These are phyloP conservation scores for Sarcoramphus papa DNA, from an alignment of 2,797 vertebrate genomes.

Conservation along the genomic window DNA sequence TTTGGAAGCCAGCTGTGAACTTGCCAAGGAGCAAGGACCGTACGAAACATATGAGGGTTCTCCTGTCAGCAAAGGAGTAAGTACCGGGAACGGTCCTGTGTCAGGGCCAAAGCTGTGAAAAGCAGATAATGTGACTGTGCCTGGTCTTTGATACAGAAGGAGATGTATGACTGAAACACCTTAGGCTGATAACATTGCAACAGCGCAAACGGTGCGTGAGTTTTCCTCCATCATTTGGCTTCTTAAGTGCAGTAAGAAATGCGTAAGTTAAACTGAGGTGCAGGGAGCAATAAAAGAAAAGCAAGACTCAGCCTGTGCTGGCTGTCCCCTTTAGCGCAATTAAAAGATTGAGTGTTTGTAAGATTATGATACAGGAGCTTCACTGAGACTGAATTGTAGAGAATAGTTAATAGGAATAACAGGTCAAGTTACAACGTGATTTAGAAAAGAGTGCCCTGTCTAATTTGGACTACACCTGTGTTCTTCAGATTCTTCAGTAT, in stretches of 20 bases:
- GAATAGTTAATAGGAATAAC: neutral
- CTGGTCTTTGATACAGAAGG: neutral
- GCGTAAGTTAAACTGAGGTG: neutral
- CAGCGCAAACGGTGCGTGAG: too few relatives aligned
- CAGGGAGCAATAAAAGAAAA: neutral
- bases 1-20: conserved; percentile 91
- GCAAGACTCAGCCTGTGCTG: neutral
- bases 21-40: conserved; percentile 81
- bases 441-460: neutral
- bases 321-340: neutral
- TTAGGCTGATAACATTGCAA: neutral
- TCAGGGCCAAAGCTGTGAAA: neutral
- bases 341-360: neutral
- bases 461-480: neutral
- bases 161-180: neutral
- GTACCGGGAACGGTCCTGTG: neutral
- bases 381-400: neutral
- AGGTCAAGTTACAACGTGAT: neutral
- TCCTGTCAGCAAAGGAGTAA: conserved; percentile 91
- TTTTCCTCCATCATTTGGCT: neutral
- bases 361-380: neutral
- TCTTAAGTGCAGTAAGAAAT: neutral
- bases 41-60: conserved; percentile 90
- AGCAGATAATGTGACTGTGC: neutral
- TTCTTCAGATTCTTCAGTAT: conserved; percentile 86